Conservation (phyloP, 2,113 vertebrate genomes). For the Vombatus ursinus region DNA sequence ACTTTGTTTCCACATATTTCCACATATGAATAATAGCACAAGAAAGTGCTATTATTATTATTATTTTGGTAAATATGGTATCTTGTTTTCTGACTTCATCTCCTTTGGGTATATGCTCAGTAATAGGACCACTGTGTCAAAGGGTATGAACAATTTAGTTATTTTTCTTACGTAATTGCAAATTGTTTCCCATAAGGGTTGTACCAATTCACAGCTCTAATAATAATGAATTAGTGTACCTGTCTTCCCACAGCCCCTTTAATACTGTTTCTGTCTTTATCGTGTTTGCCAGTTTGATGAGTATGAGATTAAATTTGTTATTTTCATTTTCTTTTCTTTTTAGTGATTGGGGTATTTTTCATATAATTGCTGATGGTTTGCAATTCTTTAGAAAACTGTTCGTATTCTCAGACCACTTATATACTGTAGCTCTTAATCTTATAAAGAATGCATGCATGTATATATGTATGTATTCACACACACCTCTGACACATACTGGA, state of each 20-base stretch:
- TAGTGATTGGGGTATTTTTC: not conserved
- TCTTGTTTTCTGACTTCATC: not conserved
- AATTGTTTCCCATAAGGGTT: not conserved
- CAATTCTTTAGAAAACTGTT: not conserved
- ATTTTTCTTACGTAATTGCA: not conserved
- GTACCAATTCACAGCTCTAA: not conserved
- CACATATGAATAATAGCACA: not conserved
- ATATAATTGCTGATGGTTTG: not conserved
- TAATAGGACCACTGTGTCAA: not conserved
- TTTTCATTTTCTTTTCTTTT: not conserved
- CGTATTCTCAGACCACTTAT: not conserved
- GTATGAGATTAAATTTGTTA: not conserved
- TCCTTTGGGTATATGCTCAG: not conserved
- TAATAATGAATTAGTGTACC: not conserved
- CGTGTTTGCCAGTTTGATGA: not conserved
- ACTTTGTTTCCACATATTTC: not conserved
- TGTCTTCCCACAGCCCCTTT: too few relatives aligned
- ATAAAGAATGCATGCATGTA: not conserved
- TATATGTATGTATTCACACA: too few relatives aligned
- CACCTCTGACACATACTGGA: not conserved
- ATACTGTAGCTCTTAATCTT: not conserved
- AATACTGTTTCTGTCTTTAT: not conserved
- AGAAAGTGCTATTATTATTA: not conserved
- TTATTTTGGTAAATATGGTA: not conserved
- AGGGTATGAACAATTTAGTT: not conserved